Conservation (phyloP, 2,113 vertebrate genomes). For the Mastomys coucha region DNA sequence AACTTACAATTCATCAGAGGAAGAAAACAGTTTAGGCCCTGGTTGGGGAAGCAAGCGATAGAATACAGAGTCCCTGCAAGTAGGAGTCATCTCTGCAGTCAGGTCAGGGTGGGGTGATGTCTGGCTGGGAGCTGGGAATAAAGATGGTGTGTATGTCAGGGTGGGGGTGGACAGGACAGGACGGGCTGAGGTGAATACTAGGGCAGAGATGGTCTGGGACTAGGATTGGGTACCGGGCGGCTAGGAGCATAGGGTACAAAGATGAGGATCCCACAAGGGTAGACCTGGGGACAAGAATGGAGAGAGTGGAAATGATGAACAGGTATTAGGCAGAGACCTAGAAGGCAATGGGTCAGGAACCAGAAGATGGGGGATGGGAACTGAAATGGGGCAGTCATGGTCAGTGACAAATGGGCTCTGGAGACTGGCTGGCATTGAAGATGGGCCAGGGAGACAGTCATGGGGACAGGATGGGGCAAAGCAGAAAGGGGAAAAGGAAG, state of each 20-base stretch:
- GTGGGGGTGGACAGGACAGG: background rate
- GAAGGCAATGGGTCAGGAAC: background rate
- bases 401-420: background rate
- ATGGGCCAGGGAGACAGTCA: background rate
- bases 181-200: background rate
- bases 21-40: background rate
- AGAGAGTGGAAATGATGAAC: background rate
- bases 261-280: background rate
- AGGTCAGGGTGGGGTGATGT: background rate
- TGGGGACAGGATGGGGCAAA: background rate
- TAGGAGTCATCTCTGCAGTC: background rate
- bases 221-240: background rate
- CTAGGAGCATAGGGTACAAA: background rate
- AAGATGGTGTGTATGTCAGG: background rate
- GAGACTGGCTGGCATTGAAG: background rate
- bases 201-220: background rate
- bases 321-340: background rate
- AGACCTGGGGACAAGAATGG: background rate
- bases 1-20: background rate
- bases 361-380: no score
- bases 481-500: background rate
- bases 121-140: constrained; percentile 45
- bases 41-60: background rate
- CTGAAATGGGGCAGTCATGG: background rate
- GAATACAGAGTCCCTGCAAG: background rate